phyloP scores from a whole-genome alignment of 2,888 invertebrate genomes.

The Eristalinus aeneus region DNA sequence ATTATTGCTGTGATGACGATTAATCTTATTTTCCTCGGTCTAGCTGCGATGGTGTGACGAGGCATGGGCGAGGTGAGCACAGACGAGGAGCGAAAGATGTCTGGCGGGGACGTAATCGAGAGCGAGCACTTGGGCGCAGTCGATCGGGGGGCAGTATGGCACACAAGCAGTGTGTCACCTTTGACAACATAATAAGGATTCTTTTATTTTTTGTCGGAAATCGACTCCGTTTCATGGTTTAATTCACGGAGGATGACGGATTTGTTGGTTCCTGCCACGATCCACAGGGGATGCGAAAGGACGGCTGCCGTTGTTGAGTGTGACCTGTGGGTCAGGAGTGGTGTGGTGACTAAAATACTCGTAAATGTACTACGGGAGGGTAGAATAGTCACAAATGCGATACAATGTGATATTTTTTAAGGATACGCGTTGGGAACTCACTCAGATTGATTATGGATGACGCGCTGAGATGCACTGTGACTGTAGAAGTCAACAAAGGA shows the following conservation, averaged over 20 bases:
- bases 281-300: not conserved
- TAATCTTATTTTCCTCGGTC: constrained; percentile 43
- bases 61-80: too few relatives aligned
- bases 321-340: not conserved
- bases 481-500: too few relatives aligned
- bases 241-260: not conserved
- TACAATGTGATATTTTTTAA: too few relatives aligned
- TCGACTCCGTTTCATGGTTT: not conserved
- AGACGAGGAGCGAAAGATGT: not conserved
- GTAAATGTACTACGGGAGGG: too few relatives aligned
- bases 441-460: too few relatives aligned
- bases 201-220: not conserved
- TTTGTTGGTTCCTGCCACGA: not conserved
- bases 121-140: not conserved
- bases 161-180: not conserved
- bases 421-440: too few relatives aligned
- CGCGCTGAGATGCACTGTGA: too few relatives aligned
- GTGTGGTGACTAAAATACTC: too few relatives aligned
- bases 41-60: too few relatives aligned
- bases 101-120: not conserved
- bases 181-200: not conserved
- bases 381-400: not conserved
- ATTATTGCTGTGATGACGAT: constrained; percentile 67
- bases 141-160: not conserved
- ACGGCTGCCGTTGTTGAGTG: not conserved